phyloP scores from a whole-genome alignment of 2,888 invertebrate species.

The Griposia aprilina region DNA sequence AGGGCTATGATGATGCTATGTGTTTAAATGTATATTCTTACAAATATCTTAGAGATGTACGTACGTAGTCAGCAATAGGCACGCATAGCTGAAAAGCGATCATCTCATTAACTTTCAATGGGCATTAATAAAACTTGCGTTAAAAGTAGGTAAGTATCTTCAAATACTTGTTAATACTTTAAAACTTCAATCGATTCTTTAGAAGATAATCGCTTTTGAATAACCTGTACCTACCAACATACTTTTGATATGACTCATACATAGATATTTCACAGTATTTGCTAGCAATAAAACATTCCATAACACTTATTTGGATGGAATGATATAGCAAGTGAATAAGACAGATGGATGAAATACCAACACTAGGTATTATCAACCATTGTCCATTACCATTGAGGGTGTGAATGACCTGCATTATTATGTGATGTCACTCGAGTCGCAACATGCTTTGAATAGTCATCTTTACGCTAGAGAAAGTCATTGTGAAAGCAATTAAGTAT shows the following conservation, averaged over 20 bases:
- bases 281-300: not conserved
- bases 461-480: slow-evolving; percentile 58
- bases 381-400: slow-evolving; percentile 22
- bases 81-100: slow-evolving; percentile 15
- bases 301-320: not conserved
- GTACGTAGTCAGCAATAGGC: not conserved
- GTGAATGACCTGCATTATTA: slow-evolving; percentile 47
- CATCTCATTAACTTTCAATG: not conserved
- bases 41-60: slow-evolving; percentile 10
- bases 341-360: slow-evolving; percentile 1
- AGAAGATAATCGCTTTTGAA: slow-evolving; percentile 12
- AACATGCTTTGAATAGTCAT: slow-evolving; percentile 34
- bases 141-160: not conserved
- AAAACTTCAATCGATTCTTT: not conserved
- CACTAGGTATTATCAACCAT: slow-evolving; percentile 14
- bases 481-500: slow-evolving; percentile 50
- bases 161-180: not conserved
- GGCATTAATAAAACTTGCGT: not conserved
- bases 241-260: slow-evolving; percentile 23
- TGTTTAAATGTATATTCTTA: slow-evolving; percentile 34
- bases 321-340: not conserved
- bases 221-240: not conserved
- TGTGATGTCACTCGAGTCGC: slow-evolving; percentile 53
- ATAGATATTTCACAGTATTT: slow-evolving; percentile 11
- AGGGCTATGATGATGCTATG: not conserved